Conservation (phyloP, 2,888 invertebrate genomes). For the Dicranocentrus wangi region DNA sequence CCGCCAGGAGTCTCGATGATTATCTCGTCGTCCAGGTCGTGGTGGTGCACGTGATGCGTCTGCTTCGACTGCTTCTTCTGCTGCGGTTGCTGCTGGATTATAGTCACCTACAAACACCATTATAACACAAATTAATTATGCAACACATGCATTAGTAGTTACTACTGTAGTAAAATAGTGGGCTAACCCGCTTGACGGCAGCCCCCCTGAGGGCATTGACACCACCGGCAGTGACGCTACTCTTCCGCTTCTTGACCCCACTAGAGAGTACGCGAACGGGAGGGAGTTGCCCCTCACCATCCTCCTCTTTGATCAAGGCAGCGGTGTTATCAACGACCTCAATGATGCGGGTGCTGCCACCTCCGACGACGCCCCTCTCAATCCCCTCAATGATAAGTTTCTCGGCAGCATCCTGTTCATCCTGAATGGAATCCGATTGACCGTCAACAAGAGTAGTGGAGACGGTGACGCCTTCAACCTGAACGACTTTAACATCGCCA, state of each 20-base stretch:
- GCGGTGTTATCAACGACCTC: conserved; percentile 12
- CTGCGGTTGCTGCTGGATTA: conserved; percentile 13
- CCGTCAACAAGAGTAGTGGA: background rate
- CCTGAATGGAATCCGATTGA: background rate
- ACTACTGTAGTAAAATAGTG: background rate
- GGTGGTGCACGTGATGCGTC: background rate
- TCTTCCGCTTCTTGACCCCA: conserved; percentile 11
- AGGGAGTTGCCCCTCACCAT: background rate
- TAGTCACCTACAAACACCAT: background rate
- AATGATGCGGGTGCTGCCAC: background rate
- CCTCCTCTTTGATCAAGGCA: background rate
- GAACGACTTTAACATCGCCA: conserved; percentile 67
- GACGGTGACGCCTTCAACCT: conserved; percentile 44
- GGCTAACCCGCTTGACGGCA: background rate
- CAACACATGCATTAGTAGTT: background rate
- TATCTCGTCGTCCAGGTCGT: conserved; percentile 24
- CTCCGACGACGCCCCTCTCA: background rate
- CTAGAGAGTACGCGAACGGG: too few relatives aligned
- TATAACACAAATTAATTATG: background rate
- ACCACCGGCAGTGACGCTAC: background rate
- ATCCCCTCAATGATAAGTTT: too few relatives aligned
- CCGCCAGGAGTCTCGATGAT: conserved; percentile 5
- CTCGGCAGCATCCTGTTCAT: background rate
- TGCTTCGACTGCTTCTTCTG: background rate
- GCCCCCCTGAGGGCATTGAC: too few relatives aligned